These are phyloP conservation scores for Halyomorpha halys DNA, from an alignment of 1,140 invertebrate species.

Conservation along the genomic window DNA sequence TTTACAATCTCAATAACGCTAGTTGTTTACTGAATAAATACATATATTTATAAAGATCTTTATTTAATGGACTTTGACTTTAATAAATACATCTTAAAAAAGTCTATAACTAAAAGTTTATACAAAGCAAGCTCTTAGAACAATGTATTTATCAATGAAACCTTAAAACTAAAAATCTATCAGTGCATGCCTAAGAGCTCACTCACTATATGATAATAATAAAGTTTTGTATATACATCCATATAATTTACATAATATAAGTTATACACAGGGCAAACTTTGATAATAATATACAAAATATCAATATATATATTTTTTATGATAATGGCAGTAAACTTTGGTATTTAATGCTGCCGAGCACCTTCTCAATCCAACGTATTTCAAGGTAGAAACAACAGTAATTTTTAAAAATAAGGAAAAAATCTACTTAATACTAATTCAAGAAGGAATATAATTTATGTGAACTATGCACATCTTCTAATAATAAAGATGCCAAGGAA, in stretches of 20 bases:
- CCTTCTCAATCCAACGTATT: neutral
- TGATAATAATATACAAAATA: constrained; percentile 9
- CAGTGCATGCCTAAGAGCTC: constrained; percentile 11
- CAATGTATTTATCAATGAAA: neutral
- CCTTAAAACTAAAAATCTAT: neutral
- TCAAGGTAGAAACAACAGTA: no score
- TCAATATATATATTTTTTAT: constrained; percentile 8
- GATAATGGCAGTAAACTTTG: constrained; percentile 5
- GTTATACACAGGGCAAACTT: neutral
- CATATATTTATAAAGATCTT: neutral
- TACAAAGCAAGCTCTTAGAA: constrained; percentile 12
- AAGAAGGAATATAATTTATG: no score
- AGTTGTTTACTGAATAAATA: no score
- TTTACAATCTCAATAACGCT: neutral
- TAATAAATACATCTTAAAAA: constrained; percentile 1
- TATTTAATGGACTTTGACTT: neutral
- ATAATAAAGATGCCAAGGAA: no score
- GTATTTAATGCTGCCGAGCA: constrained; percentile 12
- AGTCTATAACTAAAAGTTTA: neutral
- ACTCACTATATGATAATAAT: neutral
- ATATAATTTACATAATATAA: no score
- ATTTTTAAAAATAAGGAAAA: no score
- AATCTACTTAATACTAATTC: no score
- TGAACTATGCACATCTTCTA: no score
- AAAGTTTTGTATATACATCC: no score